Conservation (phyloP, 2,113 vertebrate genomes). For the Origma solitaria region DNA sequence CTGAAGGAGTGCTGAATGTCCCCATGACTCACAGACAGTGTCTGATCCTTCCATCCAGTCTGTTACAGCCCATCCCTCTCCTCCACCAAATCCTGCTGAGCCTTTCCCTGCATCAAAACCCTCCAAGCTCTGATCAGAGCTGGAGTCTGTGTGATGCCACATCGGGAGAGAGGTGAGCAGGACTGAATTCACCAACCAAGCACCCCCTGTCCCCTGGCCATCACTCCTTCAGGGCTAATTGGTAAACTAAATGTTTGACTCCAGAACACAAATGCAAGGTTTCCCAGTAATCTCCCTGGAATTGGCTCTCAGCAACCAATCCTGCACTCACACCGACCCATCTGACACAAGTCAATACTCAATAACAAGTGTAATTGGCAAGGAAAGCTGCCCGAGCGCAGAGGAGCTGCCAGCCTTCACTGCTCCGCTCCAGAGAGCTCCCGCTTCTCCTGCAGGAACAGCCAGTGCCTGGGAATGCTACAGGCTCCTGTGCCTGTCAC, state of each 20-base stretch:
- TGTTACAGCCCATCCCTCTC: not conserved
- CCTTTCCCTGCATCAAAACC: not conserved
- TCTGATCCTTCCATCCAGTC: not conserved
- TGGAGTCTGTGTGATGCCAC: not conserved
- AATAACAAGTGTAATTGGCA: slow-evolving; percentile 32
- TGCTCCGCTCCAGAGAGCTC: not conserved
- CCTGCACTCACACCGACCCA: not conserved
- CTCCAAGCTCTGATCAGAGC: not conserved
- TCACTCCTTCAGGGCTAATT: not conserved
- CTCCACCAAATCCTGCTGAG: not conserved
- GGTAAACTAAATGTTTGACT: slow-evolving; percentile 2
- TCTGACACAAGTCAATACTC: not conserved
- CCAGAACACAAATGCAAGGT: not conserved
- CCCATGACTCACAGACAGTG: not conserved
- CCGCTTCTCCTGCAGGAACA: not conserved
- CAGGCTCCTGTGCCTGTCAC: not conserved
- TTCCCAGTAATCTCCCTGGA: slow-evolving; percentile 13
- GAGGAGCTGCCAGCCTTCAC: not conserved
- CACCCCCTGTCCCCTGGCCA: not conserved
- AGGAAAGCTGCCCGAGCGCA: not conserved
- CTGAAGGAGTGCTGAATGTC: not conserved
- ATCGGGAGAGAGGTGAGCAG: fast-evolving
- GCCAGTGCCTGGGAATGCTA: not conserved
- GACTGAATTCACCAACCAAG: not conserved
- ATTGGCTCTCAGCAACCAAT: not conserved